Base-by-base conservation (phyloP, 92 coral and sea anemone species). In the Umimayanthus chanpuru region DNA sequence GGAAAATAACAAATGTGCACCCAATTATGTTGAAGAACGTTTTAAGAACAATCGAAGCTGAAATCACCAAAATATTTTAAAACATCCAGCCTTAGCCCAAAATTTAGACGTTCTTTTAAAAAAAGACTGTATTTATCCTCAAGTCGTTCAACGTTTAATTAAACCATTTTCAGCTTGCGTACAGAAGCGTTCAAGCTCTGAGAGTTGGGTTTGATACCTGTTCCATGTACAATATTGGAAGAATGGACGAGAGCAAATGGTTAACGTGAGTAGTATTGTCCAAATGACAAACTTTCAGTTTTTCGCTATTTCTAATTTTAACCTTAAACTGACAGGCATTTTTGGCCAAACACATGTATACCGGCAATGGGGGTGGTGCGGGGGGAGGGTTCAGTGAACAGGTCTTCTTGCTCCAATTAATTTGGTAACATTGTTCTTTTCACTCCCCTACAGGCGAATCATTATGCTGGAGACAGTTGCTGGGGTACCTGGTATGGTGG, bases 401-500 rank as follows among this genome's bases (percentile, higher is more conserved):
- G 68, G 21, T 61, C 25, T 32, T 36, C 3, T 74, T 38, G 20
- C 9, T 3, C 50, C 18, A 10, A 74, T 10, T 12, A 26, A 61
- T 16, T 61, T 61, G 68, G 68, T 20, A 21, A 61, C 68, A 9
- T 53, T 3, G 20, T 53, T 16, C 18, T 53, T 53, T 2, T 53
- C 58, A 15, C 58, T 53, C 4, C 25, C 50, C 1, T 53, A 36
- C 89, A 97, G 99, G 29, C 99, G 99, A 76, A 97, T 97, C 88
- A 97, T 97, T 16, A 91, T 97, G 96, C 85, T 97, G 82, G 99
- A 97, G 91, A 95, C 99, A 61, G 96, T 97, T 18, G 98, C 99
- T 38, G 99, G 99, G 73, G 99, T 97, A 23, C 99, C 99, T 9
- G 99, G 99, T 5, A 97, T 97, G 99, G 96, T 97, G 32, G 97